A percentile compares a stretch with the other conserved stretches of the same genome.
Evolutionary conservation across 2,888 invertebrate species (phyloP).

Genomic region (Drepana falcataria): DNA sequence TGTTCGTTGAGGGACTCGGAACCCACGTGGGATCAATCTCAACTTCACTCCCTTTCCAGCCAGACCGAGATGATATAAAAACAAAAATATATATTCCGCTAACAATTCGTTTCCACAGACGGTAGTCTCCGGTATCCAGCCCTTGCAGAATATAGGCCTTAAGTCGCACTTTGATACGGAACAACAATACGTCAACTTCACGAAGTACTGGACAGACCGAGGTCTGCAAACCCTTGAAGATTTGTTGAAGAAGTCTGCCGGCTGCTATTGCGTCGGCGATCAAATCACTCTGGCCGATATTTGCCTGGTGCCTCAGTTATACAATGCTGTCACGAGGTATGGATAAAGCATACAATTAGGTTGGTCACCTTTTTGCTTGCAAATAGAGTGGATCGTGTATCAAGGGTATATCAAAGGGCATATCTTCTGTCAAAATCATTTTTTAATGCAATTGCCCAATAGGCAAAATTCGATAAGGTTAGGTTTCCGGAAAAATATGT

Average conservation of each 20-base stretch:
- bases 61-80: too few species aligned
- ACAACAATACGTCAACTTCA: constrained; percentile 68
- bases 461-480: too few species aligned
- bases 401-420: too few species aligned
- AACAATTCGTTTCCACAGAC: constrained; percentile 42
- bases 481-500: too few species aligned
- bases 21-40: too few species aligned
- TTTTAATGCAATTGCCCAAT: too few species aligned
- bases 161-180: constrained; percentile 53
- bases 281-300: constrained; percentile 82
- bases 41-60: too few species aligned
- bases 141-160: constrained; percentile 81
- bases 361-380: too few species aligned
- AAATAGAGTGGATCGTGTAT: too few species aligned
- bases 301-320: constrained; percentile 82
- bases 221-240: constrained; percentile 80
- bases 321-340: constrained; percentile 77
- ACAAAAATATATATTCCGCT: too few species aligned
- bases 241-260: constrained; percentile 60
- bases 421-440: too few species aligned
- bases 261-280: constrained; percentile 80
- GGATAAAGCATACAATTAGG: neutral
- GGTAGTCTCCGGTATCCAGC: constrained; percentile 83
- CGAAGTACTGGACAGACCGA: constrained; percentile 67
- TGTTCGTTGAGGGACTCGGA: too few species aligned